Evolutionary conservation across 2,888 invertebrate genomes (phyloP).

Genomic region (Hemistola chrysoprasaria): DNA sequence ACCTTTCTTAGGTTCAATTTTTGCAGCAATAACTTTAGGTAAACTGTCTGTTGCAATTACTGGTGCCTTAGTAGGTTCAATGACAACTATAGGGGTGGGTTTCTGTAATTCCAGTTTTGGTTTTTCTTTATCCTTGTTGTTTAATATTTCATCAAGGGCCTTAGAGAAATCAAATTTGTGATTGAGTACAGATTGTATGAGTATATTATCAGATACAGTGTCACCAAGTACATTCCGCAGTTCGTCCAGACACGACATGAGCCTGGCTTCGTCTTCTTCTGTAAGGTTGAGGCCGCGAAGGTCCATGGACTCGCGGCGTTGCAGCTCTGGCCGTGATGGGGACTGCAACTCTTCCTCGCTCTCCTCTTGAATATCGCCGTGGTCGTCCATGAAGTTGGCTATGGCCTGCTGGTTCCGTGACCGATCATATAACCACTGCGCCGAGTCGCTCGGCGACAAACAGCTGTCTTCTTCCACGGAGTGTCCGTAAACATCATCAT

Average conservation of each 20-base stretch:
- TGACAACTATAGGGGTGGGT: constrained; percentile 39
- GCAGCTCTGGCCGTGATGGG: constrained; percentile 39
- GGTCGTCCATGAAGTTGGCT: constrained; percentile 88
- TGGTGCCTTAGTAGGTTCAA: constrained; percentile 53
- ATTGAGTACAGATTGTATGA: constrained; percentile 87
- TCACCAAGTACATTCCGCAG: constrained; percentile 91
- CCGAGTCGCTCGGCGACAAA: constrained; percentile 93
- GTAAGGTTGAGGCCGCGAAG: constrained; percentile 76
- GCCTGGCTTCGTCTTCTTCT: constrained; percentile 87
- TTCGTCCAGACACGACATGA: constrained; percentile 92
- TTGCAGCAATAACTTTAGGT: constrained; percentile 66
- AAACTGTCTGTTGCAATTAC: constrained; percentile 46
- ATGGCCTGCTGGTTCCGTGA: constrained; percentile 88
- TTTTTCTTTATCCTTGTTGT: constrained; percentile 49
- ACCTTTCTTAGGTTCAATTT: constrained; percentile 79
- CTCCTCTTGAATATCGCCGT: constrained; percentile 88
- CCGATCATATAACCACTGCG: constrained; percentile 93
- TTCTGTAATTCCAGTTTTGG: constrained; percentile 40
- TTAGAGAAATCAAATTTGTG: constrained; percentile 88
- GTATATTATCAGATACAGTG: constrained; percentile 86
- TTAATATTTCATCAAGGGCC: constrained; percentile 88
- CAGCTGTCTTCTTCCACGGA: constrained; percentile 96
- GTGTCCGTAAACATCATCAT: constrained; percentile 95
- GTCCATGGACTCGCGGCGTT: constrained; percentile 73
- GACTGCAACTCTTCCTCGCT: constrained; percentile 71